Base-by-base conservation (phyloP, 2,888 invertebrate species). In the Drosophila rubida region DNA sequence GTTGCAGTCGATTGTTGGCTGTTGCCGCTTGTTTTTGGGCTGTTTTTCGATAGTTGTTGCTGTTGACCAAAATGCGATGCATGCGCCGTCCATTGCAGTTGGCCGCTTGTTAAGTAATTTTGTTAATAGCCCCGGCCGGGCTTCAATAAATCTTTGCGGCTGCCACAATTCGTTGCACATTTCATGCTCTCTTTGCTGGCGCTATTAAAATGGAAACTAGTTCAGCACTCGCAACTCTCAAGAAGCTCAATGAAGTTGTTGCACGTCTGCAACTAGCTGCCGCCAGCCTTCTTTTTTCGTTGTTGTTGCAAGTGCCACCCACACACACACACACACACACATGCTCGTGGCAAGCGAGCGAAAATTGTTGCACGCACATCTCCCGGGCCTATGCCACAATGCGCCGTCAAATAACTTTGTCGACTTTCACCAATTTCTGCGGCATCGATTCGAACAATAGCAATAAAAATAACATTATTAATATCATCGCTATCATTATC, bases 81-180 rank as follows among this genome's bases (percentile, higher is more conserved):
- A 73, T 74, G 68, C 46, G 73, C 57, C 64, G 78, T 78, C 75
- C 81, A 75, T 71, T 65, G 82, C 79, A 81, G 82, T 83, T 63
- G 88, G 73, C 42, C 67, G 81, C 83, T 84, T 88, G 84, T 84
- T 84, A 84, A 84, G 84, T 84, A 84, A 84, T 84, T 84, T 84
- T 74, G 87, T 88, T 84, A 84, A 88, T 84, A 88, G 85, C 76
- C 51, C 64, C 68, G 58, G 65, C 55, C 51, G 63, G 80, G 80
- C 87, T 88, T 80, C 69, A 83, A 83, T 83, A 83, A 83, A 83
- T 83, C 82, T 88, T 68, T 83, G 83, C 48, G 74, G 88, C 88
- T 83, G 88, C 82, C 78, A 83, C 83, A 83, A 83, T 80, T 86
- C 83, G 83, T 78, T 83, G 87, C 87, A 86, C 83, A 83, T 83